Evolutionary conservation across 1,140 invertebrate species (phyloP).

Genomic region (Drosophila sechellia): DNA sequence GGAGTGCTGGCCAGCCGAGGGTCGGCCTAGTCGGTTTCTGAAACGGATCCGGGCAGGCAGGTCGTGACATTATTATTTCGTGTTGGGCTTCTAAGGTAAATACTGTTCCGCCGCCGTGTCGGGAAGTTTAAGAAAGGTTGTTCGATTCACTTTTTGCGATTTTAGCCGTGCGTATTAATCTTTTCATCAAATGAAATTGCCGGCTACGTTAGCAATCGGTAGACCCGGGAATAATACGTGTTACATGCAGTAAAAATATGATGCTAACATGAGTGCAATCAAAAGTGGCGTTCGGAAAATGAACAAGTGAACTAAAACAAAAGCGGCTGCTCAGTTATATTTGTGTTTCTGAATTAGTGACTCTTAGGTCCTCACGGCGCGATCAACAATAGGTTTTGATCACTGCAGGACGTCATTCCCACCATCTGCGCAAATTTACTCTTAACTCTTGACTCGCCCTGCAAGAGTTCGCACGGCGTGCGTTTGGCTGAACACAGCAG

Average conservation of each 20-base stretch:
- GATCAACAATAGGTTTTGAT: constrained; percentile 11
- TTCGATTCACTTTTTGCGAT: neutral
- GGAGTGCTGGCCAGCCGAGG: constrained; percentile 7
- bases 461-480: constrained; percentile 27
- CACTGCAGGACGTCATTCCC: neutral
- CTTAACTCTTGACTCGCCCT: constrained; percentile 1
- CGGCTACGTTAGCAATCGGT: neutral
- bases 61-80: constrained; percentile 44
- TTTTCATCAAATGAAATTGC: neutral
- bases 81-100: constrained; percentile 27
- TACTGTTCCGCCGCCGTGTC: constrained; percentile 31
- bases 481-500: neutral
- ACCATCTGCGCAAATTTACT: constrained; percentile 48
- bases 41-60: constrained; percentile 30
- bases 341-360: neutral
- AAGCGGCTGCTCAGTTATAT: constrained; percentile 45
- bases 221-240: neutral
- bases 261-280: neutral
- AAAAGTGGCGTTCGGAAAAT: constrained; percentile 25
- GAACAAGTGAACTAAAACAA: constrained; percentile 65
- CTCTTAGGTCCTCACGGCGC: neutral
- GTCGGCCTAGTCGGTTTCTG: constrained; percentile 21
- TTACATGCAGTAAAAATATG: neutral
- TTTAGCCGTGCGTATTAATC: neutral
- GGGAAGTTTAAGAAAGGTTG: neutral